Evolutionary conservation across 2,888 invertebrate genomes (phyloP), one percentile per base, ranked within the genome.

Genomic region (Eulithis prunata): DNA sequence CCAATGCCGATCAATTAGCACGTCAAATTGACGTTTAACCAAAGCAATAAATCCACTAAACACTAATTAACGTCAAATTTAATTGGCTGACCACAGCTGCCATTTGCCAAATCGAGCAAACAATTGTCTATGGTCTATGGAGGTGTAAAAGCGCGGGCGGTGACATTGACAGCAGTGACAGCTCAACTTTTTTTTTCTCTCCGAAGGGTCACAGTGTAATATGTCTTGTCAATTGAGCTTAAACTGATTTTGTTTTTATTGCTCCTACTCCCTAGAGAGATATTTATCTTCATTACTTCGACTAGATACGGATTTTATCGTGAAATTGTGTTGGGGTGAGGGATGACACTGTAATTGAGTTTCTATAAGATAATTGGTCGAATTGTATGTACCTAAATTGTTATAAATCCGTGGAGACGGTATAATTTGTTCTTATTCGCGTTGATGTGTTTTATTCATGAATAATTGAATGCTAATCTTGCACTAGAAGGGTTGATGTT

Each of bases 171-270:
- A 38, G 8, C 38, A 86, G 76, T 73, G 80, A 86, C 82, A 87
- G 84, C 83, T 85, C 81, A 78, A 75, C 67, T 55, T 69, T 70
- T 68, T 68, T 71, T 69, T 67, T 64, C 28, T 38, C 2, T 41
- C 41, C 21, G 45, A 54, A 54, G 83, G 82, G 82, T 80, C 78
- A 77, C 71, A 75, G 71, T 71, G 81, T 83, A 83, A 86, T 86
- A 84, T 78, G 82, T 87, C 88, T 87, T 90, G 90, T 89, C 90
- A 89, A 91, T 90, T 87, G 89, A 81, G 87, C 87, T 86, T 85
- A 87, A 89, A 89, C 88, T 87, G 90, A 90, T 91, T 89, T 85
- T 80, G 85, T 89, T 92, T 91, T 92, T 91, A 91, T 91, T 87
- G 89, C 85, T 38, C 21, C 57, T 62, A 67, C 75, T 90, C 91